Base-by-base conservation (phyloP, 2,888 invertebrate species). In the Girardia tigrina region DNA sequence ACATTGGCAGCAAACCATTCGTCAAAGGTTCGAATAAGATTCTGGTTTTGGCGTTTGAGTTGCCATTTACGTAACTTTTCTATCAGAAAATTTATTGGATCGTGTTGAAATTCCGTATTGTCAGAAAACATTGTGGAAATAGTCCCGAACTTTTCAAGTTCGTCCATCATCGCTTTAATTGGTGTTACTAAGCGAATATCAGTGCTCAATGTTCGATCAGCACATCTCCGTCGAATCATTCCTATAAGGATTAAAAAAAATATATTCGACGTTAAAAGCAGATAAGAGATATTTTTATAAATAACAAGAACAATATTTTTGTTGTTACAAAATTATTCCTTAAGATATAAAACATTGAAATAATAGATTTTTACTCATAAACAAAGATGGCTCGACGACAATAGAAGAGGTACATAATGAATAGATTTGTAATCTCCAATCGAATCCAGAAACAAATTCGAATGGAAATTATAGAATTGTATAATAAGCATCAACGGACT, bases 51-150 rank as follows among this genome's bases (percentile, higher is more conserved):
- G 16, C 76, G 75, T 26, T 69, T 29, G 1, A 26, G 26, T 42
- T 76, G 29, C 76, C 76, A 76, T 26, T 27, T 36, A 20, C 56
- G 26, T 1, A 76, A 69, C 23, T 76, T 77, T 23, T 56, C 74
- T 20, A 76, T 76, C n/a, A 76, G n/a, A 26, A 29, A 27, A 28
- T 26, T 23, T 12, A 76, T 36, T 1, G 77, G 76, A 14, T 75
- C 76, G 2, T 76, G 29, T 29, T 70, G 72, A 72, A 28, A 73
- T 27, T 27, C 28, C 16, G 27, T 42, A 16, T 70, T 27, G 23
- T 73, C 28, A 26, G 26, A 28, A 69, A 29, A 70, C n/a, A 71
- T 26, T n/a, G 69, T 27, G 8, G 70, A 70, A 72, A 26, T 69
- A 14, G 26, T 4, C n/a, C 71, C 27, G 14, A 70, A 26, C 28